Percentiles rank a stretch among this genome's conserved stretches.
phyloP scores from a whole-genome alignment of 2,888 invertebrate species.

The Euplagia quadripunctaria region DNA sequence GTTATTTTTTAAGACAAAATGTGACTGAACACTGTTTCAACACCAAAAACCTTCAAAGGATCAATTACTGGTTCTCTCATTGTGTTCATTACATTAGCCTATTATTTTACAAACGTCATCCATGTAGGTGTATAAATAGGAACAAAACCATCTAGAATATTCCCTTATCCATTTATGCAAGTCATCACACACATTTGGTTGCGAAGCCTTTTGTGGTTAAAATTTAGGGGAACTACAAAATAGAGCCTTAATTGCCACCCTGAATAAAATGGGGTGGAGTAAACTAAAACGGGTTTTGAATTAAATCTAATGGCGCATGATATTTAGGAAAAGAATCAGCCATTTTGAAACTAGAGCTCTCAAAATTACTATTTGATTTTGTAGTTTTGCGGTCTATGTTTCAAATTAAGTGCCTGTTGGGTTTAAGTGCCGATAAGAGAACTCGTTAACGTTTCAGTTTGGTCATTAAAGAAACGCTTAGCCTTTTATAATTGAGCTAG shows the following conservation, averaged over 20 bases:
- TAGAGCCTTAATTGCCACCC: conserved; percentile 47
- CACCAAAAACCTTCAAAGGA: background rate
- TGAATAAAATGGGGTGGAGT: conserved; percentile 25
- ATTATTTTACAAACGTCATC: conserved; percentile 9
- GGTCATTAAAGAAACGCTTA: conserved; percentile 4
- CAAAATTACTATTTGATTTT: conserved; percentile 9
- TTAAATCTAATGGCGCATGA: conserved; percentile 47
- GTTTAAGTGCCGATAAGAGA: conserved; percentile 3
- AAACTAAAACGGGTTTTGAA: conserved; percentile 35
- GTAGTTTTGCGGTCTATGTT: conserved; percentile 4
- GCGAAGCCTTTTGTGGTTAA: conserved; percentile 38
- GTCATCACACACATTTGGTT: conserved; percentile 26
- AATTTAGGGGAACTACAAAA: conserved; percentile 52
- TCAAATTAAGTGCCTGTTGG: conserved; percentile 8
- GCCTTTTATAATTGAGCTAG: background rate
- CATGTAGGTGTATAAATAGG: conserved; percentile 5
- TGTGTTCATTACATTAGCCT: background rate
- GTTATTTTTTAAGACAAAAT: background rate
- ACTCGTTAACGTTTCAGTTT: conserved; percentile 3
- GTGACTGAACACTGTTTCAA: background rate
- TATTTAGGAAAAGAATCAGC: conserved; percentile 34
- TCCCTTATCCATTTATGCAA: conserved; percentile 14
- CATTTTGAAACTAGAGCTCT: conserved; percentile 12
- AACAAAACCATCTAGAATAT: conserved; percentile 18
- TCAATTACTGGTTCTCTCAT: background rate